These are phyloP conservation scores for Chironomus riparius DNA, from an alignment of 2,888 invertebrate species.

Conservation along the genomic window DNA sequence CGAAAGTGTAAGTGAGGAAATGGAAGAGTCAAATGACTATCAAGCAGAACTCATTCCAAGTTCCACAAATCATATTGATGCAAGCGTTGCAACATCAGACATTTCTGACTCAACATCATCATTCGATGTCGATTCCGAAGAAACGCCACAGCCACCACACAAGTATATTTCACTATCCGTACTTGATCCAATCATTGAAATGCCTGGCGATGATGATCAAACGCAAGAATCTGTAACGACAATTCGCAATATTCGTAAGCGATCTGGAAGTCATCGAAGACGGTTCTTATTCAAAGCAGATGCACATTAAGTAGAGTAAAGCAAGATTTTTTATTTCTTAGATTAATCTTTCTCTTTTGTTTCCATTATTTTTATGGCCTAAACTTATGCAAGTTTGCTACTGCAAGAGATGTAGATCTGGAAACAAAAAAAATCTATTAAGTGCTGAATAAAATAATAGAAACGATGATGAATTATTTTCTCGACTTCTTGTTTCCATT, in stretches of 20 bases:
- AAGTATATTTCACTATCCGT: constrained; percentile 6
- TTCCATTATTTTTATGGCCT: not conserved
- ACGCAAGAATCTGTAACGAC: not conserved
- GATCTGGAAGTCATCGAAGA: constrained; percentile 20
- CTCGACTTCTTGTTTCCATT: too few relatives aligned
- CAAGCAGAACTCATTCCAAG: constrained; percentile 22
- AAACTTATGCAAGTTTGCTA: not conserved
- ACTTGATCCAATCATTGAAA: constrained; percentile 16
- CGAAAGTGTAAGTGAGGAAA: constrained; percentile 9
- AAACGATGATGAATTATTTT: not conserved
- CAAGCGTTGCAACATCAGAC: constrained; percentile 12
- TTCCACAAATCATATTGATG: constrained; percentile 3
- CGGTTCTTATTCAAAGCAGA: constrained; percentile 24
- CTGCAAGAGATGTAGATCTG: not conserved
- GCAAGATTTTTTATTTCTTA: not conserved
- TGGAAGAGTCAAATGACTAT: constrained; percentile 19
- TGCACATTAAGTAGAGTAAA: not conserved
- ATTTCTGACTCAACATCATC: not conserved
- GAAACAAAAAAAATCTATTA: not conserved
- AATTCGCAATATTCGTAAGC: constrained; percentile 4
- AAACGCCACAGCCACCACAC: not conserved
- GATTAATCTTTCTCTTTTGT: too few relatives aligned
- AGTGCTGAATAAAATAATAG: not conserved
- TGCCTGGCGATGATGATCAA: constrained; percentile 7
- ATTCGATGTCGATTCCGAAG: not conserved